Evolutionary conservation across 2,888 invertebrate species (phyloP), one percentile per base, ranked within the genome.

Genomic region (Ligdia adustata): DNA sequence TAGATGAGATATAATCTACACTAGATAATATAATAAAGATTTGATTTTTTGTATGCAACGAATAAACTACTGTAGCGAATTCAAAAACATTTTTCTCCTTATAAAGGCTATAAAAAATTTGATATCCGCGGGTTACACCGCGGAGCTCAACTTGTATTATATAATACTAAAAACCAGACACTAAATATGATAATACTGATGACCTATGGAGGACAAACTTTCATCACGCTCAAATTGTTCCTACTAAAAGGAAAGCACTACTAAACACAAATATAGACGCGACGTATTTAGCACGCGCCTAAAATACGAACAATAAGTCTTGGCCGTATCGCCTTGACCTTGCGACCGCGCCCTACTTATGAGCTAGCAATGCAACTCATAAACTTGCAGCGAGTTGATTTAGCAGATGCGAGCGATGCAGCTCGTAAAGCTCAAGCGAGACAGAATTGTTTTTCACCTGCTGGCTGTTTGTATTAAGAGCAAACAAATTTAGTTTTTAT

Each of bases 321-420:
- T 33, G 37, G 16, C 16, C 5, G 16, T 16, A 3, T 16, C 49
- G 47, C 62, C 63, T 68, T 64, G 66, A 60, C 66, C 60, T 34
- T 42, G 38, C 43, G 63, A 50, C 26, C 32, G 37, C 45, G 66
- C 47, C 60, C 66, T 60, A 64, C 59, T 62, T 66, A 52, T 26
- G 26, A 40, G 9, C 5, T 27, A 11, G 16, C 44, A 11, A 9
- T n/a, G 31, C 44, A 24, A 28, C 27, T 32, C 33, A 18, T 45
- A 34, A 39, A 33, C 39, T 32, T 28, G 11, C 3, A 5, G 39
- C 45, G 27, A 3, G 28, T 37, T 37, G 16, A 37, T 27, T 37
- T 27, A 14, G 24, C 26, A 7, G 27, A 4, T 12, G 37, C 15
- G 9, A 4, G 1, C 24, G 20, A 14, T 15, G 16, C 24, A 9